phyloP scores from a whole-genome alignment of 64 coral and sea anemone genomes.

The Pocillopora damicornis region DNA sequence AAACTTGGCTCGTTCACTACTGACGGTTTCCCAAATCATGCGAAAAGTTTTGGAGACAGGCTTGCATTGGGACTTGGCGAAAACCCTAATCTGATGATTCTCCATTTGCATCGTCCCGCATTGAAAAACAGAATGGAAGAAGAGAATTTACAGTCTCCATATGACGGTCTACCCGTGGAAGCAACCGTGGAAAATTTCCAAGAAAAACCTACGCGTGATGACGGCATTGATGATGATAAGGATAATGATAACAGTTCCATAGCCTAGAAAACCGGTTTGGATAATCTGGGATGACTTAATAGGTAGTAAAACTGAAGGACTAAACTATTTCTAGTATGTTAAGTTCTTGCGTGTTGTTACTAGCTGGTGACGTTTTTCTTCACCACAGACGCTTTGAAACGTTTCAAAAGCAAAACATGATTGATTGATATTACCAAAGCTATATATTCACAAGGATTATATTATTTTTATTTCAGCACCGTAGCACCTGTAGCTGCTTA shows the following conservation, averaged over 20 bases:
- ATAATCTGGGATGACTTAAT: not conserved
- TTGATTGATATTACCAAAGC: no score
- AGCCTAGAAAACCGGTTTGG: not conserved
- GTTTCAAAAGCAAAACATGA: no score
- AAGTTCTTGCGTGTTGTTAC: no score
- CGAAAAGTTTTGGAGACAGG: conserved; percentile 30
- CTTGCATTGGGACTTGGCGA: conserved; percentile 41
- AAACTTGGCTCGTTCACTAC: conserved; percentile 34
- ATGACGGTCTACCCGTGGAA: conserved; percentile 29
- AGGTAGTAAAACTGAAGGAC: no score
- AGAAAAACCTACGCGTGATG: not conserved
- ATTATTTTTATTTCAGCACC: no score
- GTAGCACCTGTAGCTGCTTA: no score
- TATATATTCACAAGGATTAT: no score
- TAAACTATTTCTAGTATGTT: no score
- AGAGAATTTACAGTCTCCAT: not conserved
- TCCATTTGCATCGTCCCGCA: conserved; percentile 25
- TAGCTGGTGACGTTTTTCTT: no score
- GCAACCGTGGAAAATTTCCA: not conserved
- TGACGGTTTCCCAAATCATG: conserved; percentile 37
- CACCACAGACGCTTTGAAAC: no score
- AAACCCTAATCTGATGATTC: conserved; percentile 62
- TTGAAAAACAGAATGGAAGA: not conserved
- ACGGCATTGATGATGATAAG: conserved; percentile 43
- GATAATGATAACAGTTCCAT: not conserved